Evolutionary conservation across 2,888 invertebrate genomes (phyloP), one percentile per base, ranked within the genome.

Genomic region (Cataglyphis altisquamis): DNA sequence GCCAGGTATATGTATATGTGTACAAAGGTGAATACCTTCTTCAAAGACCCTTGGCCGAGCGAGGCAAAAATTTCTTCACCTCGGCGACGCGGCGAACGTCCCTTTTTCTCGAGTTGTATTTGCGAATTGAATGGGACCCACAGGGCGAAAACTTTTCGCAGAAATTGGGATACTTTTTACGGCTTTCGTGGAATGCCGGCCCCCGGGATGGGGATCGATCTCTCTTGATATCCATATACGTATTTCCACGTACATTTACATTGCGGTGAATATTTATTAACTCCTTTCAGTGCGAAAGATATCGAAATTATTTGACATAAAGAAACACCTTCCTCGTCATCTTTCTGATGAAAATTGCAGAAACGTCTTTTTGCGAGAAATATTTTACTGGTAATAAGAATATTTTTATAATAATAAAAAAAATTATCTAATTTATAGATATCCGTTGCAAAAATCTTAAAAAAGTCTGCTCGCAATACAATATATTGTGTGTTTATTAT

Each of bases 131-230:
- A 81, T 64, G 64, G 63, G 72, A 60, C 63, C 63, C 66, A 55
- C 82, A 80, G 83, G 82, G 45, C 62, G 72, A 67, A 89, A 87
- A 82, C 77, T 83, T 82, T 80, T 64, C 39, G 9, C 52, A 64
- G 77, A 83, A 86, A 89, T 88, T 78, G 84, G 86, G 77, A 85
- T 75, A 83, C 82, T 74, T 81, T 73, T 81, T 70, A 78, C 18
- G 57, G 32, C 57, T 60, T 68, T 78, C 45, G 29, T 21, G 60
- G 32, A 18, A 78, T 32, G n/a, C 32, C 41, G 62, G 52, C 18
- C 78, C 36, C 63, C 10, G 72, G 52, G 39, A 66, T 64, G 12
- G 55, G 52, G 64, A 29, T 21, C 25, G 32, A 12, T 18, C 21
- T 63, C 8, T 52, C 52, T 55, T 32, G 45, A 18, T 36, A 57